phyloP scores from a whole-genome alignment of 2,113 vertebrate species.

The Platysteira castanea region DNA sequence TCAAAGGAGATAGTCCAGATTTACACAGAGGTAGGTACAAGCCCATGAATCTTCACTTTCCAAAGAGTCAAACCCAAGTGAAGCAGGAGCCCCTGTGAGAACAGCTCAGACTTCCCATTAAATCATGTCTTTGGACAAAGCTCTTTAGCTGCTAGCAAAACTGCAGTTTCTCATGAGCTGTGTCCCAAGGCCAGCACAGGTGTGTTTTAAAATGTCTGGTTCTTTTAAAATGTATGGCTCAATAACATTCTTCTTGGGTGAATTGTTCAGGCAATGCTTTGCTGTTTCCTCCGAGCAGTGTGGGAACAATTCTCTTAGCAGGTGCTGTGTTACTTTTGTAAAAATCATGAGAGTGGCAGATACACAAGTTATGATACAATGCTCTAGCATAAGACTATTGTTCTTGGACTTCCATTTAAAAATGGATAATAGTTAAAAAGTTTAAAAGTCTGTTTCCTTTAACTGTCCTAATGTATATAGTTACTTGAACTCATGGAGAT shows the following conservation, averaged over 20 bases:
- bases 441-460: background rate
- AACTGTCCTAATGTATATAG: background rate
- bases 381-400: background rate
- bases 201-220: conserved; percentile 11
- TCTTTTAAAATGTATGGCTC: conserved; percentile 10
- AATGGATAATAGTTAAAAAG: background rate
- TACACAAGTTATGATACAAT: background rate
- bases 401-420: conserved; percentile 4
- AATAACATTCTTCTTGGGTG: background rate
- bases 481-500: background rate
- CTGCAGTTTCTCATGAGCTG: background rate
- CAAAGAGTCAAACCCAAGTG: background rate
- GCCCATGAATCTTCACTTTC: conserved; percentile 34
- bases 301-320: background rate
- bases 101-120: conserved; percentile 32
- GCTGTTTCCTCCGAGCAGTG: background rate
- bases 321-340: background rate
- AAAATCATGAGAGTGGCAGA: background rate
- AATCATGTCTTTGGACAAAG: background rate
- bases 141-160: background rate
- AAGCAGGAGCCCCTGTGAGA: background rate
- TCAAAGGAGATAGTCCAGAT: conserved; percentile 46
- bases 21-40: conserved; percentile 6
- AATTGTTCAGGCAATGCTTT: background rate
- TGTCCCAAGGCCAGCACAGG: conserved; percentile 17